Evolutionary conservation across 1,140 invertebrate species (phyloP), one percentile per base, ranked within the genome.

Genomic region (Ctenoplectra terminalis): DNA sequence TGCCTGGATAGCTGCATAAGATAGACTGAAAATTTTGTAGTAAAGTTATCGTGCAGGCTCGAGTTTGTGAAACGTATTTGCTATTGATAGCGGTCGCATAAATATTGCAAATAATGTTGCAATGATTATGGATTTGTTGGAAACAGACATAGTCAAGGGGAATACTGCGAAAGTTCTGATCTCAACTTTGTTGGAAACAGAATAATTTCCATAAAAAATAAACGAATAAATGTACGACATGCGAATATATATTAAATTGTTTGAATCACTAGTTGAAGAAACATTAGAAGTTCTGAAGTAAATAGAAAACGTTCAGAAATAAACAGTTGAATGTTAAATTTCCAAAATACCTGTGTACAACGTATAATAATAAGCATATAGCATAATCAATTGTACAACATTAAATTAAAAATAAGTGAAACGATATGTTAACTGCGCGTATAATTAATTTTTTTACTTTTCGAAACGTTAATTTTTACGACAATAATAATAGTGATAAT

Each of bases 191-290:
- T 56, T 54, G 23, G 26, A 17, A 46, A 43, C 5, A 1, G 37
- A 50, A 17, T 15, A 46, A 20, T 46, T 43, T 29, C 15, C 40
- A 46, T 67, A 46, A 73, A 83, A 73, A 61, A 83, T 84, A 29
- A 72, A 83, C 13, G 66, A 2, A 2, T 9, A 15, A 50, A 17
- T 23, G 17, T 75, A 64, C 40, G 70, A 34, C 64, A 70, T n/a
- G 58, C 31, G 56, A 50, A 11, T 23, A 40, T 20, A 2, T 15
- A 54, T 46, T 40, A 71, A 56, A 71, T 31, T 82, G 29, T n/a
- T 74, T 13, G 8, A 17, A 20, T 31, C 26, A 46, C 20, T 8
- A 4, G 15, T 29, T 15, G 26, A 26, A 29, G 54, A 20, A 31
- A 46, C 34, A 7, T 40, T 29, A 7, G 1, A 20, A 58, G n/a